Evolutionary conservation across 2,888 invertebrate genomes (phyloP), one percentile per base, ranked within the genome.

Genomic region (Clivina fossor): DNA sequence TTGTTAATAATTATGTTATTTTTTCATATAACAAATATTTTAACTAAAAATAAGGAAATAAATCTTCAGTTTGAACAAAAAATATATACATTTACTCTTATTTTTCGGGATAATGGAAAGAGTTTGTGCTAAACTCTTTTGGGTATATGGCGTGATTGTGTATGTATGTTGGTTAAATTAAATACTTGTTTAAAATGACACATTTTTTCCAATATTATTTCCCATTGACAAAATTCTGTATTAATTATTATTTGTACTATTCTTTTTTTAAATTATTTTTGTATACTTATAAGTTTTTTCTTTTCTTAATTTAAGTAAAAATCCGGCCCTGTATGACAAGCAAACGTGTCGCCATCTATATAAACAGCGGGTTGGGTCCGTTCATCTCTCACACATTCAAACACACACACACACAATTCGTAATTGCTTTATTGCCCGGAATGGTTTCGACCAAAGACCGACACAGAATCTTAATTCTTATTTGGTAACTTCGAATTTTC

Each of bases 361-460:
- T 37, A 37, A 15, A 41, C 13, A 20, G 13, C 11, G 24, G 8
- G 11, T 20, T 11, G 41, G 24, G 5, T 7, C n/a, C 41, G 24
- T 22, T 9, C 20, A 41, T 22, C 22, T 41, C 19, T 40, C 3
- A 2, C 13, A 3, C 18, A 20, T 26, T 13, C 28, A 7, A 13
- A 11, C 47, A 16, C 2, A 4, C 24, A 15, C 9, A 11, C 49
- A 8, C 16, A 18, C 38, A 32, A 32, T 38, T 63, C 41, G 60
- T 61, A 64, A 67, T 69, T 65, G 69, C 68, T 69, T 69, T 69
- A 69, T 69, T 66, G 61, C 63, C 62, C 63, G 66, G 67, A 68
- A 68, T 65, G 46, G 55, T 40, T 50, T 37, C 33, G 62, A 63
- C 63, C 62, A 47, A 60, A 60, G 63, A 65, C 66, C 64, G 65